A percentile compares a stretch with the other conserved stretches of the same genome.
phyloP scores from a whole-genome alignment of 2,113 vertebrate species.

The Acanthisitta chloris region DNA sequence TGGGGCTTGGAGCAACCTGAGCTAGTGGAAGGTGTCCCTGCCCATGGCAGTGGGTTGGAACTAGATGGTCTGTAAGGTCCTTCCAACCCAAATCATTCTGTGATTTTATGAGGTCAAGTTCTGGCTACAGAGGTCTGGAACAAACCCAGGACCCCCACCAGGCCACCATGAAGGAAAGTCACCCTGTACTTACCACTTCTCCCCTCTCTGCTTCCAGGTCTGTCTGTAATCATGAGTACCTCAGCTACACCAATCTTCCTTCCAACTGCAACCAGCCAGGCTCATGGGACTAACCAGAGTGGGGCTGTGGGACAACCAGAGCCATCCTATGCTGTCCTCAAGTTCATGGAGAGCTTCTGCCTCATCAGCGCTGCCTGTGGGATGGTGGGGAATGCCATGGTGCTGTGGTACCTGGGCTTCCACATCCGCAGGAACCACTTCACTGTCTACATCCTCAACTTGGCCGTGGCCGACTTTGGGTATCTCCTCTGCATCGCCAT shows the following conservation, averaged over 20 bases:
- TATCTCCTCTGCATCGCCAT: constrained; percentile 70
- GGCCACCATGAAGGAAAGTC: background rate
- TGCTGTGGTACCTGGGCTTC: constrained; percentile 74
- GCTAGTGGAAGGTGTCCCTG: background rate
- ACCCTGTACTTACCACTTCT: background rate
- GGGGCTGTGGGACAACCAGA: background rate
- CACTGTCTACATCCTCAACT: constrained; percentile 73
- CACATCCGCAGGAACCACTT: constrained; percentile 72
- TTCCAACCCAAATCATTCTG: background rate
- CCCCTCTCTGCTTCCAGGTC: constrained; percentile 34
- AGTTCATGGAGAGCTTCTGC: constrained; percentile 65
- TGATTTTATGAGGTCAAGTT: background rate
- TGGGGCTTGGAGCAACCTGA: background rate
- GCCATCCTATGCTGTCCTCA: background rate
- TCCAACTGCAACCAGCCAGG: background rate
- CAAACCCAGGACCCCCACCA: background rate
- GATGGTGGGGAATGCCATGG: constrained; percentile 70
- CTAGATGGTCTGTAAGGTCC: background rate
- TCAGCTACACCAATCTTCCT: background rate
- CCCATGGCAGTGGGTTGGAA: background rate
- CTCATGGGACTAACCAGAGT: background rate
- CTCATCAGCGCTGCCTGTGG: constrained; percentile 70
- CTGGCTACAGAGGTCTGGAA: background rate
- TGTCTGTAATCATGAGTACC: background rate
- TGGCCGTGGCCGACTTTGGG: constrained; percentile 61